Evolutionary conservation across 2,113 vertebrate species (phyloP), one percentile per base, ranked within the genome.

Genomic region (Oryzias celebensis): DNA sequence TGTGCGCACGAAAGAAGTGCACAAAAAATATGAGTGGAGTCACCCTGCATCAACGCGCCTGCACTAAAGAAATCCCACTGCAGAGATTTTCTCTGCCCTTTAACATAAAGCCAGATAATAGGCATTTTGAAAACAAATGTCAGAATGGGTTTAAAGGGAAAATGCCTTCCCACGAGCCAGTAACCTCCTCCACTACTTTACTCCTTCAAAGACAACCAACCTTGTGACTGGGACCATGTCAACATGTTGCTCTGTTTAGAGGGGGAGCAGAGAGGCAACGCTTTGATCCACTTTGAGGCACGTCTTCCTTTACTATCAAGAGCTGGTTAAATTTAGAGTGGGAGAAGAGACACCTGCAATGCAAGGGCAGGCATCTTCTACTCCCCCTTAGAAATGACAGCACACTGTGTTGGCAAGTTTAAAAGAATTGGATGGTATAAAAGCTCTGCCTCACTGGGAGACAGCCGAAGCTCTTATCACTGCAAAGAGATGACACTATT

Each of bases 251-350:
- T 73, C 53, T 59, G 58, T 85, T 84, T 74, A 71, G 73, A 74
- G 45, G 67, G 44, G 77, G 63, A 43, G 53, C 2, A 50, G 72
- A 78, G 74, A 44, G 57, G 62, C 51, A 57, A 51, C 44, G 62
- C 84, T 87, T 88, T 85, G 81, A 89, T 83, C 79, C 79, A 71
- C 77, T 82, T 53, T 72, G 69, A 85, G 62, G 59, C 81, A 73
- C 58, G 76, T 81, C 80, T 81, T 80, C 80, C 78, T 81, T 70
- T 71, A 71, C 71, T 72, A 79, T 65, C 14, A 20, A 64, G 73
- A 66, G 72, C 54, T 20, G 13, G 56, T 66, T 31, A 44, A 51
- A 28, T 56, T 66, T 55, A 4, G 16, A 59, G 49, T 51, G 62
- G 61, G 51, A 54, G 59, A 44, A 41, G 48, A 62, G 44, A 65